These are phyloP conservation scores for Eurosta solidaginis DNA, from an alignment of 1,140 invertebrate species.

Conservation along the genomic window DNA sequence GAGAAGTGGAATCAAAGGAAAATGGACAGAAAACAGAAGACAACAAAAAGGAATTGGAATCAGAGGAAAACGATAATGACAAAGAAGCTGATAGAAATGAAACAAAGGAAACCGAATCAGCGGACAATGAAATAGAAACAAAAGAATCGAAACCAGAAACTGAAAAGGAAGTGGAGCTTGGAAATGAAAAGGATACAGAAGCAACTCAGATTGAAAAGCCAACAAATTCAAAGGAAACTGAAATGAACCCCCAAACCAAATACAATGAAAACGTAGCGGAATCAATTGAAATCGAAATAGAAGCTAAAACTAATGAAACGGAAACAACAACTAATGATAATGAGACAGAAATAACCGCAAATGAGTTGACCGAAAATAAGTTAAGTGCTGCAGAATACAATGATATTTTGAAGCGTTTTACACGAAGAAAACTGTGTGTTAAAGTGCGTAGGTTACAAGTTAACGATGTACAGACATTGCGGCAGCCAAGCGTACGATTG, in stretches of 20 bases:
- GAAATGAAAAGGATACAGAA: not conserved
- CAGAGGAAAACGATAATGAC: not conserved
- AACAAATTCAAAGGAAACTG: not conserved
- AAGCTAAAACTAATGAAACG: too few relatives aligned
- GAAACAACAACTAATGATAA: too few relatives aligned
- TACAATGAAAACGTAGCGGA: too few relatives aligned
- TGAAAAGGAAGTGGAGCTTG: not conserved
- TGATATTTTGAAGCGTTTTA: not conserved
- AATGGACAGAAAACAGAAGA: not conserved
- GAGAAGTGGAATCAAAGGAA: too few relatives aligned
- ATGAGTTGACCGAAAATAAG: too few relatives aligned
- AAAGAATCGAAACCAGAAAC: too few relatives aligned
- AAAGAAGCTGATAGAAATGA: not conserved
- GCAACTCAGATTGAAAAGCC: not conserved
- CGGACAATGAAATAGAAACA: not conserved
- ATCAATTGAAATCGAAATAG: too few relatives aligned
- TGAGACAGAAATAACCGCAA: too few relatives aligned
- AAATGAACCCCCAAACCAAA: too few relatives aligned
- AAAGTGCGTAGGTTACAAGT: not conserved
- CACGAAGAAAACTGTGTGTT: not conserved
- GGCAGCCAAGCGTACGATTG: conserved; percentile 19
- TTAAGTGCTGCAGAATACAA: not conserved
- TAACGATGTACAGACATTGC: conserved; percentile 3
- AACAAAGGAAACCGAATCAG: not conserved
- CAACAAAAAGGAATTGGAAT: not conserved